Conservation (phyloP, 2,888 invertebrate species). For the Drosophila macrospina region DNA sequence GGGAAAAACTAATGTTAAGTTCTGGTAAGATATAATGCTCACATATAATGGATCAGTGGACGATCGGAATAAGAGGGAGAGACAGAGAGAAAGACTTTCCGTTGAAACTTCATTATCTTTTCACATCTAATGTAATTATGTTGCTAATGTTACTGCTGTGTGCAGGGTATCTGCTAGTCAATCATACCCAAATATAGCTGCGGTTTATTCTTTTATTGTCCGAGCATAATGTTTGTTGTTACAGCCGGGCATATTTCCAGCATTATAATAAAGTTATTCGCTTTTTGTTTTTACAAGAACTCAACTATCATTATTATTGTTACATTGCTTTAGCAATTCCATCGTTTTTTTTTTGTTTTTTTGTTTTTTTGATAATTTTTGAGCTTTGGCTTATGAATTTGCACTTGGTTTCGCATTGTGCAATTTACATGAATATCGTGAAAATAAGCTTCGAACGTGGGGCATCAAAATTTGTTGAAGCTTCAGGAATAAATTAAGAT, state of each 20-base stretch:
- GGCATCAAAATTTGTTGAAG: background rate
- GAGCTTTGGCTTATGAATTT: slow-evolving; percentile 20
- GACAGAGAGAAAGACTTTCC: too few relatives aligned
- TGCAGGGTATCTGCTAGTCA: slow-evolving; percentile 16
- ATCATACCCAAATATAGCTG: background rate
- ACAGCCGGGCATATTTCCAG: slow-evolving; percentile 46
- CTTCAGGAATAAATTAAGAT: slow-evolving; percentile 11
- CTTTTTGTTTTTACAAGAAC: slow-evolving; percentile 35
- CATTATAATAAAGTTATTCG: slow-evolving; percentile 24
- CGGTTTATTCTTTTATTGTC: slow-evolving; percentile 20
- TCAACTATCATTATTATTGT: slow-evolving; percentile 50
- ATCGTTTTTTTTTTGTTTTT: slow-evolving; percentile 8
- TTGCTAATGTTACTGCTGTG: background rate
- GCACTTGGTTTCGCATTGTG: slow-evolving; percentile 6
- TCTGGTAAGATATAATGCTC: too few relatives aligned
- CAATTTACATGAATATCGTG: slow-evolving; percentile 13
- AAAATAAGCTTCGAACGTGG: slow-evolving; percentile 3
- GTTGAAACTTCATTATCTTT: too few relatives aligned
- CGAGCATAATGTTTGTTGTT: slow-evolving; percentile 33
- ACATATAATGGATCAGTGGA: background rate
- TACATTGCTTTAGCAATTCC: slow-evolving; percentile 36
- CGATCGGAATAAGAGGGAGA: background rate
- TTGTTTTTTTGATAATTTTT: slow-evolving; percentile 4
- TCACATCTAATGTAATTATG: too few relatives aligned
- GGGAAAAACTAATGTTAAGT: too few relatives aligned